Evolutionary conservation across 2,797 vertebrate genomes (phyloP).

Genomic region (Choloepus didactylus): DNA sequence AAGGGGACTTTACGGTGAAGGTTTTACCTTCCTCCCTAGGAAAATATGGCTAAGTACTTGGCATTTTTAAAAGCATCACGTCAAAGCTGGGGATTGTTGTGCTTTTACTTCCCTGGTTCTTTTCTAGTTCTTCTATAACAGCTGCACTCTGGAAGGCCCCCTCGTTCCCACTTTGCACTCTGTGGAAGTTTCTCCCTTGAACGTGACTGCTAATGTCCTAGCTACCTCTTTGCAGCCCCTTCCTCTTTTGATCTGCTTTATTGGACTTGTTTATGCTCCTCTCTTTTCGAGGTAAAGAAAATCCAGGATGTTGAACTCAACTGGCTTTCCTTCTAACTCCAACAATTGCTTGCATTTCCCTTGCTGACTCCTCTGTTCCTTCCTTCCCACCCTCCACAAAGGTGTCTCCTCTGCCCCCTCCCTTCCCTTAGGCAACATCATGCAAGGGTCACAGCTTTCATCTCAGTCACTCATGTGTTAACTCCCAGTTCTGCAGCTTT

Average conservation of each 20-base stretch:
- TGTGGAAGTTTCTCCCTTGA: neutral
- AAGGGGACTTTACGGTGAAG: neutral
- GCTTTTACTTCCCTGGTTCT: neutral
- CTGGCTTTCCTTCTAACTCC: neutral
- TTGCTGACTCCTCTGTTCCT: neutral
- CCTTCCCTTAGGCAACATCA: fast-evolving
- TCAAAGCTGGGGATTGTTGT: neutral
- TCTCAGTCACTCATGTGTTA: fast-evolving
- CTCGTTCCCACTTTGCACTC: fast-evolving
- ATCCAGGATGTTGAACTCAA: fast-evolving
- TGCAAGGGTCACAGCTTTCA: neutral
- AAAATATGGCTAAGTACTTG: neutral
- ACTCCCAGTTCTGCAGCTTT: constrained; percentile 28
- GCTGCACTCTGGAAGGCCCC: neutral
- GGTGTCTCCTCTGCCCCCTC: fast-evolving
- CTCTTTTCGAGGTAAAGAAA: neutral
- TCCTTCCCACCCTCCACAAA: neutral
- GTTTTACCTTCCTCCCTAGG: neutral
- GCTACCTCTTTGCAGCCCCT: neutral
- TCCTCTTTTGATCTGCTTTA: neutral
- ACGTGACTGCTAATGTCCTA: fast-evolving
- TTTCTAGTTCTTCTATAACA: neutral
- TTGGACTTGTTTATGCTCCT: neutral
- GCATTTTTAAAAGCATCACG: neutral
- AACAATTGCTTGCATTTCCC: neutral